phyloP scores from a whole-genome alignment of 2,888 invertebrate genomes.

The Sympetrum striolatum region DNA sequence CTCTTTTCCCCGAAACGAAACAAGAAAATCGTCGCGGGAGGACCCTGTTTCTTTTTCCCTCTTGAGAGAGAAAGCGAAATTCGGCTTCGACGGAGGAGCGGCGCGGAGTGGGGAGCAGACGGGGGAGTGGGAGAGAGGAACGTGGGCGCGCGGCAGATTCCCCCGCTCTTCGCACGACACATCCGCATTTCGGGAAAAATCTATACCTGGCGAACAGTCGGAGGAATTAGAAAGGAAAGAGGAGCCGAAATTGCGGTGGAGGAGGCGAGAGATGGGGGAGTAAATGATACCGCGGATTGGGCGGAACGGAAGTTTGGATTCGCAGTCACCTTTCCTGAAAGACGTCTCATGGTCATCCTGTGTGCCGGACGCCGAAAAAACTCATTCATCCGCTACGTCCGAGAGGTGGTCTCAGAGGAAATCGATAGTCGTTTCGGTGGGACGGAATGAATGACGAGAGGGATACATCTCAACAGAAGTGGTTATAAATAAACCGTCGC shows the following conservation, averaged over 20 bases:
- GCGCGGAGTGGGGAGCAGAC: background rate
- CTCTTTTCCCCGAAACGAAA: background rate
- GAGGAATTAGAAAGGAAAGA: background rate
- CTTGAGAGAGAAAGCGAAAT: constrained; percentile 16
- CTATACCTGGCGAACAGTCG: background rate
- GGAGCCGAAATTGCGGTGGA: background rate
- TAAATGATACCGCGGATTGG: background rate
- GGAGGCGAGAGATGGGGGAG: background rate
- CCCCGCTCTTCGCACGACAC: background rate
- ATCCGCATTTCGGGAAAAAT: background rate
- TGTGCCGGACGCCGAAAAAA: background rate
- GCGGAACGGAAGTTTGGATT: background rate
- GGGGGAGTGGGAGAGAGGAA: background rate
- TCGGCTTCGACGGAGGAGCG: background rate
- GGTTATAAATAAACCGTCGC: no score
- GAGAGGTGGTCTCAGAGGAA: background rate
- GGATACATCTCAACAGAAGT: no score
- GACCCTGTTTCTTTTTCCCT: background rate
- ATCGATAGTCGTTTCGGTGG: background rate
- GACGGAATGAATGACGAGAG: background rate
- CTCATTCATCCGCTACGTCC: background rate
- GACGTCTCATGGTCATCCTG: background rate
- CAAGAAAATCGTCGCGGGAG: constrained; percentile 8
- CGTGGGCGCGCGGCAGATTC: background rate
- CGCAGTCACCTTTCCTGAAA: background rate